Percentiles rank a stretch among this genome's conserved stretches.
phyloP scores from a whole-genome alignment of 2,113 vertebrate genomes.

The Equus quagga region DNA sequence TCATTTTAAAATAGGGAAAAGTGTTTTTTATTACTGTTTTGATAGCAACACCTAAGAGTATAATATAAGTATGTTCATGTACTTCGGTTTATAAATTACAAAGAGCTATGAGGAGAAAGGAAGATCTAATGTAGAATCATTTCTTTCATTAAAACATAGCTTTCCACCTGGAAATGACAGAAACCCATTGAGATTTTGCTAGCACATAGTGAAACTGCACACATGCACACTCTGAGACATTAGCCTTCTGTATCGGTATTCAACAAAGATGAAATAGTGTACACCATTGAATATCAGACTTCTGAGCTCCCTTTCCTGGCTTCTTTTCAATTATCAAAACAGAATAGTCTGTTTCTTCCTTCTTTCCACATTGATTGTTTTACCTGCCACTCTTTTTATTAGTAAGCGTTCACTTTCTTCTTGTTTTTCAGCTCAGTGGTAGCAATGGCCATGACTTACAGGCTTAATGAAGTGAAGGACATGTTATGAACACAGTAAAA shows the following conservation, averaged over 20 bases:
- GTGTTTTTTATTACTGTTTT: conserved; percentile 13
- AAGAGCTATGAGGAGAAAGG: conserved; percentile 14
- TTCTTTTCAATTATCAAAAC: conserved; percentile 31
- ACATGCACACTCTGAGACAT: background rate
- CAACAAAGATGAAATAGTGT: background rate
- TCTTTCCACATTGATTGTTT: background rate
- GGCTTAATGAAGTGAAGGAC: conserved; percentile 30
- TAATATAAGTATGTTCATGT: background rate
- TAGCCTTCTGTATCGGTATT: background rate
- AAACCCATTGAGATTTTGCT: conserved; percentile 1
- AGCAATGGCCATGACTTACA: background rate
- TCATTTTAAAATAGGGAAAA: background rate
- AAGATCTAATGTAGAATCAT: conserved; percentile 28
- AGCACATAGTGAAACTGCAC: background rate
- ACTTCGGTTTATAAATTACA: conserved; percentile 37
- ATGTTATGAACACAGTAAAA: conserved; percentile 12
- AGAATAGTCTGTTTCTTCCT: background rate
- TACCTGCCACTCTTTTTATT: background rate
- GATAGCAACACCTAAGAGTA: background rate
- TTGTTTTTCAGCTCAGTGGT: background rate
- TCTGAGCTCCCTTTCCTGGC: background rate
- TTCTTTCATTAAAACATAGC: conserved; percentile 40
- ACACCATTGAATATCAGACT: background rate
- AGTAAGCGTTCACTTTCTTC: background rate
- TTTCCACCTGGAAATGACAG: conserved; percentile 34